A percentile compares a stretch with the other conserved stretches of the same genome.
phyloP scores from a whole-genome alignment of 2,888 invertebrate species.

The Acanthosepion esculentum region DNA sequence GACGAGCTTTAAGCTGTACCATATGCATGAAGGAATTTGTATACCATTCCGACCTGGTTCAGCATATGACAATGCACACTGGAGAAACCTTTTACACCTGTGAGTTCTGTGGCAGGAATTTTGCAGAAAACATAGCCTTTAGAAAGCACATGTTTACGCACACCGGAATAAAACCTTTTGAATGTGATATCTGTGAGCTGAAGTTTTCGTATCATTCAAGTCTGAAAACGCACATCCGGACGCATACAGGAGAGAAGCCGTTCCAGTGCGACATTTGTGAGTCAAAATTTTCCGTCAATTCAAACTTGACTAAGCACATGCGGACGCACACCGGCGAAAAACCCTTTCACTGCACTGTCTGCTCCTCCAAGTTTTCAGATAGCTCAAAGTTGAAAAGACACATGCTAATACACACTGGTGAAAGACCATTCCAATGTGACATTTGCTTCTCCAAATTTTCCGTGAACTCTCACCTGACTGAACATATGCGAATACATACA shows the following conservation, averaged over 20 bases:
- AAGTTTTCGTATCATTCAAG: neutral
- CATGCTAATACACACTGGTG: neutral
- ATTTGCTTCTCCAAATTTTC: neutral
- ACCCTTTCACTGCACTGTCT: neutral
- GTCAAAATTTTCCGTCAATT: neutral
- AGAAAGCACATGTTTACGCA: conserved; percentile 17
- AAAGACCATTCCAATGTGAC: neutral
- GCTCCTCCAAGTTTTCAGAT: neutral
- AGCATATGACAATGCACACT: neutral
- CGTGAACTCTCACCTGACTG: neutral
- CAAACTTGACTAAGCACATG: neutral
- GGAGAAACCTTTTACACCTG: neutral
- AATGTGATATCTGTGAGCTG: neutral
- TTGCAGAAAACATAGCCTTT: neutral
- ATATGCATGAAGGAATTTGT: neutral
- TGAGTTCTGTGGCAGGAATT: neutral
- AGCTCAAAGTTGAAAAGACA: neutral
- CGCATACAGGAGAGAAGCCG: neutral
- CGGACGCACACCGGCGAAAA: neutral
- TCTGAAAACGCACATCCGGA: neutral
- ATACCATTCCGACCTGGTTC: neutral
- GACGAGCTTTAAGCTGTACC: neutral
- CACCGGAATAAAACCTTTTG: neutral
- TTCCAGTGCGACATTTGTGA: neutral
- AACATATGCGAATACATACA: neutral